Conservation (phyloP, 2,888 invertebrate genomes). For the Aproaerema taeniolella region DNA sequence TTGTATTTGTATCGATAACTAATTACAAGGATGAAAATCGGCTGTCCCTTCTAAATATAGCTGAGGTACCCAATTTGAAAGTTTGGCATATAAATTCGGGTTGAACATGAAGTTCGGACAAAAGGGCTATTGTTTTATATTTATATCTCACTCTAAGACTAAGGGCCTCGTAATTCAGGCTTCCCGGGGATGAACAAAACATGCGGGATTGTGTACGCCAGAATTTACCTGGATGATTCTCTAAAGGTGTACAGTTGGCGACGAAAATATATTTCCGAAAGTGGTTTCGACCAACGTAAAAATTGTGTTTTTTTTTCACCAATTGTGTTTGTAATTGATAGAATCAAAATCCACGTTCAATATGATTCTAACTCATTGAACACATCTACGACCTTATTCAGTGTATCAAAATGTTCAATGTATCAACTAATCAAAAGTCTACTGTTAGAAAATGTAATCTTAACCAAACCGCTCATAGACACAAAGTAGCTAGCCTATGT, state of each 20-base stretch:
- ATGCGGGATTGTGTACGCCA: slow-evolving; percentile 21
- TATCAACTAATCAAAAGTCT: too few species aligned
- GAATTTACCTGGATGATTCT: slow-evolving; percentile 14
- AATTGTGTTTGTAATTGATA: too few species aligned
- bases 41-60: slow-evolving; percentile 7
- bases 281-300: too few species aligned
- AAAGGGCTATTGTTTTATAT: slow-evolving; percentile 50
- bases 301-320: too few species aligned
- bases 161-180: slow-evolving; percentile 34
- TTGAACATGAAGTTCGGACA: slow-evolving; percentile 39
- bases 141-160: slow-evolving; percentile 44
- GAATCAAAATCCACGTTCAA: too few species aligned
- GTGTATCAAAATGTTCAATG: too few species aligned
- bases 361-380: too few species aligned
- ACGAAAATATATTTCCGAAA: background rate
- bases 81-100: slow-evolving; percentile 12
- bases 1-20: slow-evolving; percentile 1
- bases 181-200: slow-evolving; percentile 20
- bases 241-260: background rate
- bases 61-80: slow-evolving; percentile 9
- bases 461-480: too few species aligned
- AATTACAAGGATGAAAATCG: slow-evolving; percentile 4
- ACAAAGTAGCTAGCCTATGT: too few species aligned
- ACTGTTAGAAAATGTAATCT: too few species aligned
- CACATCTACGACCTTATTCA: too few species aligned